Percentiles rank a stretch among this genome's conserved stretches.
phyloP scores from a whole-genome alignment of 2,888 invertebrate species.

The Erpobdella octoculata region DNA sequence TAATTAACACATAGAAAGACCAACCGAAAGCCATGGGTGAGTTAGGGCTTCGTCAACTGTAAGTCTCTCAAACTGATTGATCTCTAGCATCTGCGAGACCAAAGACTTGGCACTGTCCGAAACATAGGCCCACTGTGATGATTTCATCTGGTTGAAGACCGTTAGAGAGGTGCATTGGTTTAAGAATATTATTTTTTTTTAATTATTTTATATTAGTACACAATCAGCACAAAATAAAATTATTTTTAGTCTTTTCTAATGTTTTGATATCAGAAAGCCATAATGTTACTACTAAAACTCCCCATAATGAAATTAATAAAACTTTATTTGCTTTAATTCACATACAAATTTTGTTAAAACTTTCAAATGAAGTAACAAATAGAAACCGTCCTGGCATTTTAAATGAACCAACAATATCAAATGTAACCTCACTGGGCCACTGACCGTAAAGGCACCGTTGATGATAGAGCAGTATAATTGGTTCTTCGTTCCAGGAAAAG shows the following conservation, averaged over 20 bases:
- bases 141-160: constrained; percentile 67
- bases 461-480: constrained; percentile 78
- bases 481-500: constrained; percentile 78
- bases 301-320: no score
- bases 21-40: constrained; percentile 77
- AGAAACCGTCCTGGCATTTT: no score
- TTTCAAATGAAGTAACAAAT: no score
- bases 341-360: no score
- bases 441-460: constrained; percentile 47
- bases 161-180: not conserved
- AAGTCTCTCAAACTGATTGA: constrained; percentile 82
- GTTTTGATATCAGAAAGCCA: no score
- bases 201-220: no score
- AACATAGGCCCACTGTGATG: constrained; percentile 81
- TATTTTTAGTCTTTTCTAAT: no score
- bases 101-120: constrained; percentile 91
- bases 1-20: not conserved
- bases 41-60: constrained; percentile 89
- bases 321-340: no score
- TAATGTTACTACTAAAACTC: no score
- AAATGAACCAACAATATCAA: no score
- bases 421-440: no score
- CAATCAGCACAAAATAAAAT: no score
- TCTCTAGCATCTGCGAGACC: constrained; percentile 80
- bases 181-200: not conserved